Evolutionary conservation across 2,797 vertebrate genomes (phyloP), one percentile per base, ranked within the genome.

Genomic region (Rhynchonycteris naso): DNA sequence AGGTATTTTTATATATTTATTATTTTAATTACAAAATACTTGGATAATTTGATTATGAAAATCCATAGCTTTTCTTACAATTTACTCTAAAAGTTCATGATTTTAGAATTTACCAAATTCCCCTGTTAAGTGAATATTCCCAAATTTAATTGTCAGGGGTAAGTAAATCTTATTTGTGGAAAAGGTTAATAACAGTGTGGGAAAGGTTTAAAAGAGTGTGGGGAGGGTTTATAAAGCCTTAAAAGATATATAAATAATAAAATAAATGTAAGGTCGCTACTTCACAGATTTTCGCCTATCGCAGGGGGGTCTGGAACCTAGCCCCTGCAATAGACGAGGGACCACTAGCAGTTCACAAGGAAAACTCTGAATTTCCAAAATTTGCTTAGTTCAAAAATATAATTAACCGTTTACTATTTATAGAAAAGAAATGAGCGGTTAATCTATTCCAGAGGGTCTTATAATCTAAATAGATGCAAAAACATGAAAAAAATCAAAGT

Each of bases 41-140:
- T 21, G 9, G 15, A 47, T 56, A 95, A 50, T 4, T 63, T n/a
- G 33, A 87, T 43, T 33, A 69, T 21, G 18, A 92, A 96, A 88
- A 78, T 56, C 15, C 28, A 18, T 76, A 88, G 38, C 15, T 54
- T 91, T 82, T 30, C 22, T 85, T 88, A 56, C 1, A 89, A 65
- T 7, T 82, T 68, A 81, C 30, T 56, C 1, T 63, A 88, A 38
- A 90, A 88, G 54, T 5, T 50, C 1, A 1, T n/a, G 11, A 74
- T 74, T 81, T 80, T 61, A 92, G 24, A 93, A 58, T 92, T 66
- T 76, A 63, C n/a, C n/a, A 58, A 79, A 82, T 88, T 90, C 14
- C 16, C 2, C 5, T 71, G 24, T 59, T 88, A 78, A 76, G 69
- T 68, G 33, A 82, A 74, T 84, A 6, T 82, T 79, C 15, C 61